A percentile compares a stretch with the other conserved stretches of the same genome.
These are phyloP conservation scores for Fopius arisanus DNA, from an alignment of 1,140 invertebrate species.

Conservation along the genomic window DNA sequence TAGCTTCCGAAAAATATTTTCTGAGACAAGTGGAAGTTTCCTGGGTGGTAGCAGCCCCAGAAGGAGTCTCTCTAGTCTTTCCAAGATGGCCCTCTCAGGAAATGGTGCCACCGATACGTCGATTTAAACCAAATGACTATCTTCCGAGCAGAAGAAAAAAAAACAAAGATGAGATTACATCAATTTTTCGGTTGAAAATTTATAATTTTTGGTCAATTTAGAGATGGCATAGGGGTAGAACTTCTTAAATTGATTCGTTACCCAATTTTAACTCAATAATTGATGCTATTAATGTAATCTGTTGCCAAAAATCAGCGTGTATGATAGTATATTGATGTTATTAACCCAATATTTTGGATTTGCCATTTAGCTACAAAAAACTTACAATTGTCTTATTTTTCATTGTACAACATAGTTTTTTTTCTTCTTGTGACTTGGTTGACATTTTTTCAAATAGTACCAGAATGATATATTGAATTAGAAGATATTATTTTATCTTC, in stretches of 20 bases:
- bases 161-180: neutral
- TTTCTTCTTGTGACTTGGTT: neutral
- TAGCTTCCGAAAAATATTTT: slow-evolving; percentile 77
- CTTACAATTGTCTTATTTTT: neutral
- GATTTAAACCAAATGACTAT: slow-evolving; percentile 33
- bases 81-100: slow-evolving; percentile 74
- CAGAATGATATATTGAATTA: too few relatives aligned
- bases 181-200: neutral
- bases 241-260: neutral
- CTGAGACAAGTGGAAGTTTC: slow-evolving; percentile 68
- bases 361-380: neutral
- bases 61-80: slow-evolving; percentile 75
- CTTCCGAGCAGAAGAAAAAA: neutral
- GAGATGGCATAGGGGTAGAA: neutral
- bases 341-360: neutral
- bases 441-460: neutral
- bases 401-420: neutral
- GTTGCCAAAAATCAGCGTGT: slow-evolving; percentile 10
- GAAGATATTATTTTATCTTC: too few relatives aligned
- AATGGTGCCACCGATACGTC: slow-evolving; percentile 59
- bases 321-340: slow-evolving; percentile 9
- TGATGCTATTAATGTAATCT: slow-evolving; percentile 10
- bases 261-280: neutral
- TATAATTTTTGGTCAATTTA: neutral
- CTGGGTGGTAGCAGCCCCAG: slow-evolving; percentile 72